Conservation (phyloP, 2,113 vertebrate species). For the Campylomormyrus tamandua region DNA sequence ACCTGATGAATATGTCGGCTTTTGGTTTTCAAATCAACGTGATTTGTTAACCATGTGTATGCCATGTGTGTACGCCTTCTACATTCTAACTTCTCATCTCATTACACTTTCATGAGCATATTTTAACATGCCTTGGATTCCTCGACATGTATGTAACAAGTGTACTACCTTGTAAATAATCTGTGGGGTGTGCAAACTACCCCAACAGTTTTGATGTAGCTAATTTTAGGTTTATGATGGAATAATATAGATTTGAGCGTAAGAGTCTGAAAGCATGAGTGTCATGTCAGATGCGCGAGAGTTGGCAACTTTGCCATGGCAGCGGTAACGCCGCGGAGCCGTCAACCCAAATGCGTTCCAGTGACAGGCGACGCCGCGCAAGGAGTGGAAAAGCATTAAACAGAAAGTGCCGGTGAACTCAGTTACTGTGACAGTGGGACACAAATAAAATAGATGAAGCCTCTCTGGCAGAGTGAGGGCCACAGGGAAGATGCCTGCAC, state of each 20-base stretch:
- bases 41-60: background rate
- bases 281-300: too few species aligned
- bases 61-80: background rate
- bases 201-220: too few species aligned
- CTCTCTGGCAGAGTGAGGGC: background rate
- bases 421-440: background rate
- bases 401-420: background rate
- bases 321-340: background rate
- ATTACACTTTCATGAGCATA: background rate
- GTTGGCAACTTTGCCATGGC: background rate
- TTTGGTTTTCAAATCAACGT: background rate
- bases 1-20: background rate
- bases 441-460: background rate
- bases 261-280: too few species aligned
- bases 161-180: too few species aligned
- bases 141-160: too few species aligned
- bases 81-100: background rate
- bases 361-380: background rate
- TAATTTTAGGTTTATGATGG: too few species aligned
- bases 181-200: too few species aligned
- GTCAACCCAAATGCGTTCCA: background rate
- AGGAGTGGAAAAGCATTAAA: background rate
- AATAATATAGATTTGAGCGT: too few species aligned
- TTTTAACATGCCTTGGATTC: background rate
- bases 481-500: background rate